These are phyloP conservation scores for Ptilorrhoa leucosticta DNA, from an alignment of 2,113 vertebrate species.

Conservation along the genomic window DNA sequence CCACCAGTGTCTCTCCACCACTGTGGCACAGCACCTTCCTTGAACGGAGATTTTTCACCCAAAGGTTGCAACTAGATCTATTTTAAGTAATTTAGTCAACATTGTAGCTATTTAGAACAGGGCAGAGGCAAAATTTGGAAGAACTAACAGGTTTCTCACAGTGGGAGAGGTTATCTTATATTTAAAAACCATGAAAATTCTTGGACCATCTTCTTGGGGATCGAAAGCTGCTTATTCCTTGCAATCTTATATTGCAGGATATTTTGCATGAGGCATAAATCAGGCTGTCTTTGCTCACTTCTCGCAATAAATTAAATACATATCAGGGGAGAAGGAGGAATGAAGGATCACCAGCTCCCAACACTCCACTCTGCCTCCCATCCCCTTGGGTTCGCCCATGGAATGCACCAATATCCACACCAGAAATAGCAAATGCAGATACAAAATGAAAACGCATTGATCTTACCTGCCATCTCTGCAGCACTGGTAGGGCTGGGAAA, in stretches of 20 bases:
- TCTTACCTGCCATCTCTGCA: constrained; percentile 45
- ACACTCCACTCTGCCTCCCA: not conserved
- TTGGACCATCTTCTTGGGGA: not conserved
- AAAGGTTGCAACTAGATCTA: not conserved
- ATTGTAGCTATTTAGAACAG: not conserved
- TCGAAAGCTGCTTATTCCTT: not conserved
- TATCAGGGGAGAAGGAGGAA: not conserved
- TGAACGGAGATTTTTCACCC: not conserved
- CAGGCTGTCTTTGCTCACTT: not conserved
- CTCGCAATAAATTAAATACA: not conserved
- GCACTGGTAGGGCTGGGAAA: not conserved
- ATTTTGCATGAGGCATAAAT: not conserved
- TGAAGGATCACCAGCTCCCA: not conserved
- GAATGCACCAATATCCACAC: not conserved
- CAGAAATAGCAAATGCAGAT: not conserved
- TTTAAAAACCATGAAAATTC: not conserved
- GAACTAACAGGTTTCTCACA: not conserved
- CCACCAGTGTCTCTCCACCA: too few species aligned
- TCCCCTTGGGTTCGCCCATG: not conserved
- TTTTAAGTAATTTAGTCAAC: not conserved
- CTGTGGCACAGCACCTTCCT: not conserved
- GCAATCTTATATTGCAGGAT: not conserved
- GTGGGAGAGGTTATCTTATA: not conserved
- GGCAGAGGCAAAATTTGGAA: not conserved
- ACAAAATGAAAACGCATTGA: not conserved